Base-by-base conservation (phyloP, 2,797 vertebrate species). In the Enteromius viviparus region DNA sequence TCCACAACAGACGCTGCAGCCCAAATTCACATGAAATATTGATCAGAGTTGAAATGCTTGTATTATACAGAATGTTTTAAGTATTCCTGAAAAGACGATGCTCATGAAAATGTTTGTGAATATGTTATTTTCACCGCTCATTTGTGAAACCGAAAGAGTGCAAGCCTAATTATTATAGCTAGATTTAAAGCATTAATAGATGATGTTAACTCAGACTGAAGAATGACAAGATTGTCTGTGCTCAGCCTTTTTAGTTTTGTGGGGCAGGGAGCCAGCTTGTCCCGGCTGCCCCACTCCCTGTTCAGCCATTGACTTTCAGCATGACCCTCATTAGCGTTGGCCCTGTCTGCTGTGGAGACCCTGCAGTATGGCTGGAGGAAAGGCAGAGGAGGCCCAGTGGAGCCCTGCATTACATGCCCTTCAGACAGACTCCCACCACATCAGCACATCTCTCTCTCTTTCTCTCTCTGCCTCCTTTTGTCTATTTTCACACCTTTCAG, bases 321-420 rank as follows among this genome's bases (percentile, higher is more conserved):
- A 87, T 92, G 89, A 94, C 93, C 92, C 90, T 93, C 88, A 92
- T 91, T 92, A 92, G 81, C 84, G 65, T 70, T 77, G 86, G 86
- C 89, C 89, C 90, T 87, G 91, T 92, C 92, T 91, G 88, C 90
- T 87, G 82, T 85, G 87, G 80, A 88, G 87, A 89, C 85, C 86
- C 90, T 85, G 85, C 88, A 90, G 89, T 85, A 84, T 87, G 84
- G 89, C 81, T 83, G 49, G 68, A 55, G 80, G 47, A 87, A 49
- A 55, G 84, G 78, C 86, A 83, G 85, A 84, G 82, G 83, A 80
- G 64, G 81, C 81, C 86, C 80, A 78, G 80, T 74, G 89, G 87
- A 84, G 83, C 85, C 83, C 78, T 88, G 87, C 90, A 92, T 69
- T 80, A 53, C 89, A 92, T 92, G 92, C 91, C 91, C 87, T 89